These are phyloP conservation scores for Dromococcyx pavoninus DNA, from an alignment of 2,797 vertebrate species.

Conservation along the genomic window DNA sequence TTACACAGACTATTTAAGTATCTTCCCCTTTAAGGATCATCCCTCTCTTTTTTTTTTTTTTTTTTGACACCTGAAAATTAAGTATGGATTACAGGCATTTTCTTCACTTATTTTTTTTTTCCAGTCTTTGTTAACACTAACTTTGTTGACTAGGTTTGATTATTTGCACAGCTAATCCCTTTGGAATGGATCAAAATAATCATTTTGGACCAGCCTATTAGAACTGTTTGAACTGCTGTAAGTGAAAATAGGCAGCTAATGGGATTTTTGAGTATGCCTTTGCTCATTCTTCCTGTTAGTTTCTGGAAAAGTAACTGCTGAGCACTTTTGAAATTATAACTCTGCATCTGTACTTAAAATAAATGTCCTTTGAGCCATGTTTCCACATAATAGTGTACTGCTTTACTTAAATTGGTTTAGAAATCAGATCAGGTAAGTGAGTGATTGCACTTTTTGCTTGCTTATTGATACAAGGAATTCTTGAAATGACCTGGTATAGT, in stretches of 20 bases:
- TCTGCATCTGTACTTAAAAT: neutral
- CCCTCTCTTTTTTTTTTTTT: neutral
- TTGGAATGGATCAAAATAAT: neutral
- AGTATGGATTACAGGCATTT: conserved; percentile 33
- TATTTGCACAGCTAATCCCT: neutral
- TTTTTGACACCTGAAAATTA: conserved; percentile 4
- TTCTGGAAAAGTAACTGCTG: neutral
- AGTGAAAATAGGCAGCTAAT: neutral
- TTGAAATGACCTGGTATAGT: neutral
- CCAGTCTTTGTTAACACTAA: neutral
- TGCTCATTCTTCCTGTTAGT: neutral
- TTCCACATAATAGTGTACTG: neutral
- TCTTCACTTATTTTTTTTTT: neutral
- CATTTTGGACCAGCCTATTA: neutral
- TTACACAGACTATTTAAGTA: rapidly evolving
- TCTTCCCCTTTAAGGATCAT: neutral
- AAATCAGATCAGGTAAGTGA: neutral
- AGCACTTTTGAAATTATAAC: neutral
- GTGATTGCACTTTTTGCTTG: neutral
- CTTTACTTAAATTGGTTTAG: neutral
- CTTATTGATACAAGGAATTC: neutral
- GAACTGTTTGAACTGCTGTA: neutral
- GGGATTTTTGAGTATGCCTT: neutral
- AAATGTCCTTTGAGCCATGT: neutral
- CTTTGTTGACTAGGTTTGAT: neutral